phyloP scores from a whole-genome alignment of 1,140 invertebrate genomes.

The Halesus radiatus region DNA sequence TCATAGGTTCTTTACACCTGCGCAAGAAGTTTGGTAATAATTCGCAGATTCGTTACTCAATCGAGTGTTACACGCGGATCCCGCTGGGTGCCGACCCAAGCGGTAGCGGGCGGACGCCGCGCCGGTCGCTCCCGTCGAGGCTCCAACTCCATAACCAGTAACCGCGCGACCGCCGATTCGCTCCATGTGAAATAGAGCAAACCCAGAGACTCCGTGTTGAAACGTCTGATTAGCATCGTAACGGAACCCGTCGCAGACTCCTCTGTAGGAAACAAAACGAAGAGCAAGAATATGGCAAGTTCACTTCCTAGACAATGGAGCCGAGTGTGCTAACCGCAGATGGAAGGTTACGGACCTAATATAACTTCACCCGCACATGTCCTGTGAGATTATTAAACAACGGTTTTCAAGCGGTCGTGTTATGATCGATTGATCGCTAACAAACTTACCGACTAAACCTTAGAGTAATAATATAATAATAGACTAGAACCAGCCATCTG shows the following conservation, averaged over 20 bases:
- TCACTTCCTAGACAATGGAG: neutral
- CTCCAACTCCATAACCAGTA: too few species aligned
- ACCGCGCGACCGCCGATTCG: slow-evolving; percentile 13
- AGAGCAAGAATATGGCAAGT: neutral
- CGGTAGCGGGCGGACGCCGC: neutral
- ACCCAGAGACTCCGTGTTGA: slow-evolving; percentile 22
- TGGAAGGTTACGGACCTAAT: neutral
- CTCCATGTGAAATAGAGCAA: slow-evolving; percentile 50
- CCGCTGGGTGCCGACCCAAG: neutral
- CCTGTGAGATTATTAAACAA: too few species aligned
- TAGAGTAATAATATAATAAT: too few species aligned
- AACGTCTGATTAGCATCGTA: slow-evolving; percentile 30
- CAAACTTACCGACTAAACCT: too few species aligned
- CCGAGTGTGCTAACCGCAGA: neutral
- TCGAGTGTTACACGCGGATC: neutral
- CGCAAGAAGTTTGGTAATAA: too few species aligned
- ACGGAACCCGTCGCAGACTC: slow-evolving; percentile 4
- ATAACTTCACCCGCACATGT: too few species aligned
- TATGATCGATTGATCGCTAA: too few species aligned
- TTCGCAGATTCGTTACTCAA: too few species aligned
- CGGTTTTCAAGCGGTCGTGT: too few species aligned
- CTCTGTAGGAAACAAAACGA: neutral
- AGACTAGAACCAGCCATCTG: too few species aligned
- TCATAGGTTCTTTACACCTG: too few species aligned
- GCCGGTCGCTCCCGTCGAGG: too few species aligned